Conservation (phyloP, 2,797 vertebrate genomes). For the Lycodopsis pacificus region DNA sequence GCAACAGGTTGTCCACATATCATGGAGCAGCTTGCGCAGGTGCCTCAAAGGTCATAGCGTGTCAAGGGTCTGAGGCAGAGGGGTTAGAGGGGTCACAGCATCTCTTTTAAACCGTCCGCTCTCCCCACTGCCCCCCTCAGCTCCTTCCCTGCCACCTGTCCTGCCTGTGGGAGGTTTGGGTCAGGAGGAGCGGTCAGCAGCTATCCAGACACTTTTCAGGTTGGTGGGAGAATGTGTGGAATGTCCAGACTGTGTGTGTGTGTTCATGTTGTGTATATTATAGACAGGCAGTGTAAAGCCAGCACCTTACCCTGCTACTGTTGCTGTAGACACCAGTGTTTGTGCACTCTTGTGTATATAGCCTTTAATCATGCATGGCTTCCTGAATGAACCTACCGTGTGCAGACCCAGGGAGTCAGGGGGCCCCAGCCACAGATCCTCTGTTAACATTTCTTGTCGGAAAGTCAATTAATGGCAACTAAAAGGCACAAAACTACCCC, state of each 20-base stretch:
- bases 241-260: constrained; percentile 33
- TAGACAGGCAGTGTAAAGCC: not conserved
- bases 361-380: not conserved
- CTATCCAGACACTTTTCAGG: constrained; percentile 24
- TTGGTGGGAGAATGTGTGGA: constrained; percentile 36
- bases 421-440: too few relatives aligned
- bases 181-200: constrained; percentile 46
- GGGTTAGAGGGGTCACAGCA: constrained; percentile 62
- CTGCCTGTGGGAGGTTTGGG: constrained; percentile 55
- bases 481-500: too few relatives aligned
- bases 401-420: not conserved
- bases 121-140: constrained; percentile 7
- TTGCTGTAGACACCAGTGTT: constrained; percentile 16
- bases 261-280: not conserved
- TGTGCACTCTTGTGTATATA: not conserved
- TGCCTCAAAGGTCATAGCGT: constrained; percentile 59
- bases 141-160: constrained; percentile 68
- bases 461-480: too few relatives aligned
- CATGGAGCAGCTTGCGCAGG: constrained; percentile 66
- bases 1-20: constrained; percentile 55
- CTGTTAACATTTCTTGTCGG: too few relatives aligned
- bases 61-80: constrained; percentile 41
- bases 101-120: constrained; percentile 57
- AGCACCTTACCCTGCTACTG: constrained; percentile 12
- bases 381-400: accelerated